Percentiles rank a stretch among this genome's conserved stretches.
These are phyloP conservation scores for Trachelus stipa DNA, from an alignment of 2,888 invertebrate genomes.

Conservation along the genomic window DNA sequence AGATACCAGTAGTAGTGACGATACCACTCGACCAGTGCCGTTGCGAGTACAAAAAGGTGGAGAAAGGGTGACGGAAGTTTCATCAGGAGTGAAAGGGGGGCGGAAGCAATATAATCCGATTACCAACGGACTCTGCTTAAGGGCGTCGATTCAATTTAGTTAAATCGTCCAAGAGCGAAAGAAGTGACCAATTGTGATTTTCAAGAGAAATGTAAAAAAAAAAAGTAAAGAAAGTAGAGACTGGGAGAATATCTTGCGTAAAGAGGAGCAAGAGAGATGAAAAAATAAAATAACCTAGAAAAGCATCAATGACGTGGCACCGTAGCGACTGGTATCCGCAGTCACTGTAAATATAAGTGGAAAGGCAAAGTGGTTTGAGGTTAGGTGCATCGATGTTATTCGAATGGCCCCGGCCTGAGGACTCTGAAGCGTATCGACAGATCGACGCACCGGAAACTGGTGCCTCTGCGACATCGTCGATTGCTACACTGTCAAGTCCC, in stretches of 20 bases:
- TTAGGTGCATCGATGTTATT: constrained; percentile 32
- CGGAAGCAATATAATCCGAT: neutral
- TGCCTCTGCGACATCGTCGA: neutral
- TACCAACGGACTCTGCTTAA: neutral
- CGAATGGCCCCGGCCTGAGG: constrained; percentile 18
- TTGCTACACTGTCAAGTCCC: neutral
- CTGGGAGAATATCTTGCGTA: neutral
- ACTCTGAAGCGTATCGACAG: constrained; percentile 49
- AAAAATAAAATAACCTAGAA: neutral
- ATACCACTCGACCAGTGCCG: neutral
- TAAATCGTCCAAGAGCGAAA: constrained; percentile 40
- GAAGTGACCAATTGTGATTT: constrained; percentile 35
- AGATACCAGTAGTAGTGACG: neutral
- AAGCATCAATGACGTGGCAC: neutral
- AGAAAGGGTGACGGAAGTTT: neutral
- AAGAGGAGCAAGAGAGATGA: neutral
- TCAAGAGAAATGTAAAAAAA: constrained; percentile 5
- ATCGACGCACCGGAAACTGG: constrained; percentile 52
- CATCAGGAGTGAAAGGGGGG: neutral
- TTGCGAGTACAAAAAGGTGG: neutral
- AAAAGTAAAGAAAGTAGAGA: neutral
- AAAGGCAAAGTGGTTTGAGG: neutral
- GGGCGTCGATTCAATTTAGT: constrained; percentile 27
- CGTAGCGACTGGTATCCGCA: neutral
- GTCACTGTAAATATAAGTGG: neutral